Evolutionary conservation across 2,797 vertebrate species (phyloP), one percentile per base, ranked within the genome.

Genomic region (Gymnocypris eckloni): DNA sequence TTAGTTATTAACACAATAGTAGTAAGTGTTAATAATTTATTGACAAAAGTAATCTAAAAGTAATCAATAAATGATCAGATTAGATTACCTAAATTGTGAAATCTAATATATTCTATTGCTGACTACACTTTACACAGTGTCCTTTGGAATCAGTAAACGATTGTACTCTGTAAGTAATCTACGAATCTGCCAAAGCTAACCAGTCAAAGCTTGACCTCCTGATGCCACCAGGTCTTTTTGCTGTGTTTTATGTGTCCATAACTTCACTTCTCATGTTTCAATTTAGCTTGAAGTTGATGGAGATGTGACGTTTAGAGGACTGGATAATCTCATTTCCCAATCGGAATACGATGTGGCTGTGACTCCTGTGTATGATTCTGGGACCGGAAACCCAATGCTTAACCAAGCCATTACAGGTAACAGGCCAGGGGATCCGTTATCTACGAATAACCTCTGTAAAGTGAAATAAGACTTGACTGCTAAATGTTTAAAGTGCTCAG

Each of bases 261-360:
- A 72, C 22, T 72, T 48, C 56, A 73, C 33, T 66, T 48, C 43
- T 76, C n/a, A 64, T 78, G 18, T 82, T 79, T 80, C 75, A 72
- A 13, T 87, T 25, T 88, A 99, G 98, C 93, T 99, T 89, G 97
- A 99, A 90, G 95, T 99, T 1, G 94, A 94, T 56, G 96, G 95
- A 88, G 91, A 93, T 56, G 92, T 94, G 87, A 97, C 96, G 6
- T 96, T 93, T 83, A 94, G 67, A 25, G 69, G 89, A 33, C 91
- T 99, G 86, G 95, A 95, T 87, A 97, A 97, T 91, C 96, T 99
- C 85, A 91, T 93, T 39, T 99, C 98, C 8, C 97, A 97, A 93
- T 98, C 97, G 0, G 94, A 96, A 59, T 99, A 99, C 84, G 91
- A 92, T 0, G 89, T 99, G 84, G 93, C 95, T 9, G 96, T 99